phyloP scores from a whole-genome alignment of 2,888 invertebrate genomes.

The Sabellastarte sp. region DNA sequence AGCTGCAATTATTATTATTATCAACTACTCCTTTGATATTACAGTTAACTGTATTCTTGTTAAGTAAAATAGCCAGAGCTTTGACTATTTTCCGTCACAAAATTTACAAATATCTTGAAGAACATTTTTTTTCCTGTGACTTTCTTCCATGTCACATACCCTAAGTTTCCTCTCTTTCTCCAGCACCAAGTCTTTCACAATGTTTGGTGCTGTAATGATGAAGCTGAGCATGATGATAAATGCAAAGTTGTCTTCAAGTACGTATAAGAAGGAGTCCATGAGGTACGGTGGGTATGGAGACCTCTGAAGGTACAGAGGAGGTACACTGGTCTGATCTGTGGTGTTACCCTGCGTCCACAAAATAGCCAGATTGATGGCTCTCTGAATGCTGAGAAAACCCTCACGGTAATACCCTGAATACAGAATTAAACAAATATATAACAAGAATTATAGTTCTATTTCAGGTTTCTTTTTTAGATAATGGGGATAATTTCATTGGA shows the following conservation, averaged over 20 bases:
- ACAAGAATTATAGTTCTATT: too few relatives aligned
- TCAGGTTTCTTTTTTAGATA: too few relatives aligned
- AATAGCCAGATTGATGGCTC: conserved; percentile 63
- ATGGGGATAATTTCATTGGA: too few relatives aligned
- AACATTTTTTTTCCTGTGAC: too few relatives aligned
- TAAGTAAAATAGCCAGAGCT: too few relatives aligned
- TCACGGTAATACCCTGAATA: conserved; percentile 68
- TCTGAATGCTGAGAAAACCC: conserved; percentile 70
- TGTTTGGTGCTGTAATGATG: conserved; percentile 75
- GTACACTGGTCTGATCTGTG: conserved; percentile 11
- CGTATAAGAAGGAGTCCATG: conserved; percentile 69
- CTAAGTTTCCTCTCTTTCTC: conserved; percentile 76
- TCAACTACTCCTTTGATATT: too few relatives aligned
- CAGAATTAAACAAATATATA: too few relatives aligned
- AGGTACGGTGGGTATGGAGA: conserved; percentile 74
- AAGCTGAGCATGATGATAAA: conserved; percentile 77
- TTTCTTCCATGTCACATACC: too few relatives aligned
- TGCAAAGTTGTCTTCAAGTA: conserved; percentile 69
- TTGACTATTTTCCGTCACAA: too few relatives aligned
- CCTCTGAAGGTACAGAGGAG: conserved; percentile 64
- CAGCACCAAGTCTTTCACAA: conserved; percentile 70
- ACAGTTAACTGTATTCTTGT: too few relatives aligned
- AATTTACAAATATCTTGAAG: too few relatives aligned
- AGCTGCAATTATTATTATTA: too few relatives aligned
- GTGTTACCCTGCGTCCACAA: conserved; percentile 13